Evolutionary conservation across 2,797 vertebrate species (phyloP).

Genomic region (Sebastiscus tertius): DNA sequence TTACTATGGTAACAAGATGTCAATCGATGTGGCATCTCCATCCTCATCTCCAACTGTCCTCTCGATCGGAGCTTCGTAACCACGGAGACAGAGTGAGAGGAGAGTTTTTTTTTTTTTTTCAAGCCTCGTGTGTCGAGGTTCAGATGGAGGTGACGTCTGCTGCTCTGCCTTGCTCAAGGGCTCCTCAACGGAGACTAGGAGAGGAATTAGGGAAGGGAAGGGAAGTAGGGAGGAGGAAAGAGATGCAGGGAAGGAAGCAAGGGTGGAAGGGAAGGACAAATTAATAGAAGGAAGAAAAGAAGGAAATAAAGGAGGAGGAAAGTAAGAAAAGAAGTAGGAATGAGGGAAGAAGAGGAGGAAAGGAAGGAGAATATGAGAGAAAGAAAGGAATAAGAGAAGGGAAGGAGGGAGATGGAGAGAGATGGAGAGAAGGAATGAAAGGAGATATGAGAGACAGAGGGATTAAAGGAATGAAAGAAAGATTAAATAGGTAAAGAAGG

Average conservation of each 20-base stretch:
- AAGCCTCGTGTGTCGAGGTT: background rate
- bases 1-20: conserved; percentile 63
- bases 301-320: background rate
- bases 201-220: background rate
- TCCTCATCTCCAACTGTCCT: conserved; percentile 53
- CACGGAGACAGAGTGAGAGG: conserved; percentile 36
- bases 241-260: too few species aligned
- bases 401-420: background rate
- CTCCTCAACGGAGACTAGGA: background rate
- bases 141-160: conserved; percentile 21
- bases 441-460: too few species aligned
- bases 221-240: background rate
- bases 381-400: background rate
- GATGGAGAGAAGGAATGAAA: background rate
- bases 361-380: background rate
- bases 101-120: background rate
- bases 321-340: too few species aligned
- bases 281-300: too few species aligned
- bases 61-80: conserved; percentile 40
- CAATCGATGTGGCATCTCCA: conserved; percentile 53
- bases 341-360: too few species aligned
- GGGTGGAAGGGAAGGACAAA: too few species aligned
- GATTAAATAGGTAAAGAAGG: background rate
- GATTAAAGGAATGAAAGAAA: too few species aligned
- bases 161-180: conserved; percentile 44